Base-by-base conservation (phyloP, 2,888 invertebrate genomes). In the Chaetogeoica ovagalla region DNA sequence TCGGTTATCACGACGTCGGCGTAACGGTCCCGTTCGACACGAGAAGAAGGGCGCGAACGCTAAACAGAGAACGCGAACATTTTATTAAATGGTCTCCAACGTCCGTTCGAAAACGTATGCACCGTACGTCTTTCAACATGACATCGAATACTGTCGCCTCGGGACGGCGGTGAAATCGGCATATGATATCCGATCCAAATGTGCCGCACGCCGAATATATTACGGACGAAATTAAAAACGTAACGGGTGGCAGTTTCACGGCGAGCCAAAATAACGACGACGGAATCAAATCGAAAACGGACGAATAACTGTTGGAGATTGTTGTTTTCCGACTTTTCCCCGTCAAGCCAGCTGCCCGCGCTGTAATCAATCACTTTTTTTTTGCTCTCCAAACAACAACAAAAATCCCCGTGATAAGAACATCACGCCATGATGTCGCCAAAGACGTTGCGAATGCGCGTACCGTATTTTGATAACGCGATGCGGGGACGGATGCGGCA, bases 321-420 rank as follows among this genome's bases (percentile, higher is more conserved):
- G 3, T 21, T 76, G 60, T 71, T 79, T 57, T 69, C 55, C 23
- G 63, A 63, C 55, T 79, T 65, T 74, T 55, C 19, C 52, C 60
- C 52, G 8, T 30, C 59, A 11, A 21, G 37, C 4, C 63, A 30
- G 30, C 30, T 30, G 30, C 30, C 30, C 30, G 30, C 30, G 30
- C 30, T 71, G 65, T 79, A 65, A 79, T 71, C 79, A 70, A 63
- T 57, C 15, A n/a, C 15, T 48, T 13, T 48, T 13, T 43, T 63
- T 52, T 30, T 30, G 30, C 55, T 63, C 59, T 57, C n/a, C 62
- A 79, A 79, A 79, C 79, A 79, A 79, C 79, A 79, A 79, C 79
- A 79, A 57, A 74, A 23, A 30, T 2, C 19, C 6, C 4, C 9
- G 55, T 5, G 79, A 79, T 79, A 79, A 79, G 63, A 15, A 11